Evolutionary conservation across 2,888 invertebrate species (phyloP).

Genomic region (Acrobasis repandana): DNA sequence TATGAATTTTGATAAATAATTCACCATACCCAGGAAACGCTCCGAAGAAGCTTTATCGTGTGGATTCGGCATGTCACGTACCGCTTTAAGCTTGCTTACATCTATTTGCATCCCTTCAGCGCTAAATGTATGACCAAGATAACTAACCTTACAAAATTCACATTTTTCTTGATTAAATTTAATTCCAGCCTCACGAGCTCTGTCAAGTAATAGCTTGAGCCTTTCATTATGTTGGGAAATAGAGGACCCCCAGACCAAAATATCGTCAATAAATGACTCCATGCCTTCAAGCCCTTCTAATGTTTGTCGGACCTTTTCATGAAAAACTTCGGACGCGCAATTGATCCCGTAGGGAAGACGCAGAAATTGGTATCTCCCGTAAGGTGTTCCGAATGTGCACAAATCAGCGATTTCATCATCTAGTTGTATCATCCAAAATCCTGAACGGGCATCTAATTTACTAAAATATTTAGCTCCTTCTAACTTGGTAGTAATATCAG

Average conservation of each 20-base stretch:
- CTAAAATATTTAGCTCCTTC: too few species aligned
- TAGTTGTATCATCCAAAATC: too few species aligned
- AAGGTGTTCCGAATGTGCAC: too few species aligned
- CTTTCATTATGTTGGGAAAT: neutral
- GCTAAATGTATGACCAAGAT: slow-evolving; percentile 13
- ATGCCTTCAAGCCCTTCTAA: slow-evolving; percentile 8
- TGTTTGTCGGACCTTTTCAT: neutral
- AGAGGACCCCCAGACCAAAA: neutral
- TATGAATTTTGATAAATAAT: slow-evolving; percentile 28
- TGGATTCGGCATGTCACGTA: slow-evolving; percentile 26
- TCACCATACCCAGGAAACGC: slow-evolving; percentile 29
- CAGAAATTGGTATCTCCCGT: too few species aligned
- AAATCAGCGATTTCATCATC: too few species aligned
- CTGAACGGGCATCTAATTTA: too few species aligned
- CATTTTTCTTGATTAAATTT: slow-evolving; percentile 8
- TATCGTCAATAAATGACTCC: neutral
- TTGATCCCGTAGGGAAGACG: neutral
- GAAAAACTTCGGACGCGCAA: neutral
- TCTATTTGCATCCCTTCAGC: slow-evolving; percentile 25
- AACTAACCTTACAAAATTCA: slow-evolving; percentile 21
- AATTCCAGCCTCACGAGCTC: neutral
- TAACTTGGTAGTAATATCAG: too few species aligned
- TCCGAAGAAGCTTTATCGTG: slow-evolving; percentile 22
- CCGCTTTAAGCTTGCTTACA: neutral
- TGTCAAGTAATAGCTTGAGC: neutral